Base-by-base conservation (phyloP, 2,113 vertebrate genomes). In the Rallus limicola region DNA sequence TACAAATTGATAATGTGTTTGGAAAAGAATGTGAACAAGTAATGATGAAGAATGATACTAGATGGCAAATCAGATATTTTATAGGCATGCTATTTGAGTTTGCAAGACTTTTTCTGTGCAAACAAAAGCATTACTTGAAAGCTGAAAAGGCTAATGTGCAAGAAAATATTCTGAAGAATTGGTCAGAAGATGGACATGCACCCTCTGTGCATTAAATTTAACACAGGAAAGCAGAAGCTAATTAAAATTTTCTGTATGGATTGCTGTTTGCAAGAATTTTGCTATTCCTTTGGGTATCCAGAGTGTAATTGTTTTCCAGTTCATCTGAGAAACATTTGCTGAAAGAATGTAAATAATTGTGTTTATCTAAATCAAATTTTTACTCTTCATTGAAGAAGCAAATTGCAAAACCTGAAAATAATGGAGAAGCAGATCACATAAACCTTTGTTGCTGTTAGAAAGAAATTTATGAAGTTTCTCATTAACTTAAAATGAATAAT, bases 331-430 rank as follows among this genome's bases (percentile, higher is more conserved):
- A 97, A 86, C 42, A 50, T 82, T 93, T 94, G 75, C 72, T 56
- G 52, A 75, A 74, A 77, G 67, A 86, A 74, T 88, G 77, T 95
- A 94, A 92, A 88, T 86, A 94, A 68, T 90, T 94, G 34, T 92
- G 65, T 96, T 96, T 91, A 92, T 91, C 82, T 92, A 85, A 97
- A 96, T 96, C 84, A 91, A 46, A 92, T 93, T 90, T 93, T 95
- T 97, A 74, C 44, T 97, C 69, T 95, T 95, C 90, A 81, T 72
- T 94, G 84, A 88, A 94, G 59, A 97, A 90, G 56, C 50, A 87
- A 92, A 96, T 92, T 87, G 48, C 80, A 93, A 92, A 94, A 85
- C 86, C 53, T 64, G 36, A 48, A 82, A 80, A 83, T 77, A 93
- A 68, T 58, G 74, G 58, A 29, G 48, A 62, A 64, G 17, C 62